Base-by-base conservation (phyloP, 2,113 vertebrate genomes). In the Natator depressus region DNA sequence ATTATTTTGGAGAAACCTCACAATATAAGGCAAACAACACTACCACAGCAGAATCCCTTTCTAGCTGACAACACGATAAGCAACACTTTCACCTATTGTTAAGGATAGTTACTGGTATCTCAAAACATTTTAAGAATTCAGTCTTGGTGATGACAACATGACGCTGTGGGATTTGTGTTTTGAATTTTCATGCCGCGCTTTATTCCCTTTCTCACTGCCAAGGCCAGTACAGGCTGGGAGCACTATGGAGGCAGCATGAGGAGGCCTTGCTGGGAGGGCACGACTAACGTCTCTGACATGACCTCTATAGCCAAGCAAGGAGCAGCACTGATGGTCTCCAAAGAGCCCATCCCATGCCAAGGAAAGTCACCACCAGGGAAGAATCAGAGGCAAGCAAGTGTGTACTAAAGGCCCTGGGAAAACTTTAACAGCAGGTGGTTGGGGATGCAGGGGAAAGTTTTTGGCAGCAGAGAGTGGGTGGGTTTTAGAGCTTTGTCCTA, bases 1-100 rank as follows among this genome's bases (percentile, higher is more conserved):
- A 27, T 69, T 69, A 92, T 95, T 96, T 93, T 96, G 96, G 95
- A 96, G 93, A 93, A 96, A 96, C 96, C 96, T 97, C 97, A 97
- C 85, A 97, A 96, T 96, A 96, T 83, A 94, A 96, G 83, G 84
- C 27, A 91, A 96, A 92, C 47, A 89, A 59, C 79, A 91, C 65
- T 91, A 96, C 91, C 75, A 89, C 95, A 81, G 50, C 88, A 94
- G 91, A 95, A 97, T 96, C 92, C 95, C 93, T 96, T 96, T 96
- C 92, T 94, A 96, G 95, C 92, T 95, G 95, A 95, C 80, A 95
- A 59, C 25, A 13, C 10, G 29, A 10, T 11, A 25, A 97, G 89
- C 88, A 95, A 87, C 87, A 75, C 50, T 91, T 82, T 94, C 81
- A 46, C 95, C 96, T 97, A 97, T 97, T 97, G 96, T 97, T 97